Evolutionary conservation across 2,888 invertebrate genomes (phyloP), one percentile per base, ranked within the genome.

Genomic region (Micoletzkya japonica): DNA sequence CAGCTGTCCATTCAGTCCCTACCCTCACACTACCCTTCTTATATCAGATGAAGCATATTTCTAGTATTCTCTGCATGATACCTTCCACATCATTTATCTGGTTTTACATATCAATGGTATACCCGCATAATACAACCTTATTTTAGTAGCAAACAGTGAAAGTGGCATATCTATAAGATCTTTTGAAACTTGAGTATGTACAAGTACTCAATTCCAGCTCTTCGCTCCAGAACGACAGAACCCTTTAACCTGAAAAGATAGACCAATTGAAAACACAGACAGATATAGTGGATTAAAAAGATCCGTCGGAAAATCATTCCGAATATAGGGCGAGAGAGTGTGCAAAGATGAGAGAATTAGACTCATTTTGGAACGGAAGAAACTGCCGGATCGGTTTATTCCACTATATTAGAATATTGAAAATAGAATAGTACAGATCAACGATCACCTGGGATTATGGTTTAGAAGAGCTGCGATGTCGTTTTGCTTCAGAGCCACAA

Each of bases 401-500:
- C 10, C 50, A 26, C 50, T 20, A 6, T 49, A 14, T 20, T n/a
- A 49, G 14, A 28, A 6, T 17, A 56, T 56, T 30, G 26, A 24
- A 68, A 44, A 74, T 61, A 1, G 60, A 69, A 20, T 71, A 71
- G 26, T 61, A 70, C 36, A 78, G 63, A 26, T 71, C 63, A 2
- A 73, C 63, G 24, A n/a, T 36, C 17, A 50, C 57, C 63, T 64
- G 3, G 36, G 32, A 52, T 36, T 70, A 58, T 78, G 76, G 83
- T 32, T 84, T 77, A 61, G 85, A 77, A 85, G 74, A 20, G 73
- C 67, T 0, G 76, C 86, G 49, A 92, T 91, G 86, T 92, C 90
- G 89, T 98, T 98, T 86, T 95, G 93, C 87, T 92, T 91, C 74
- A 96, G 90, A 34, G 93, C 89, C 61, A 97, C 88, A 77, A 97